Evolutionary conservation across 2,888 invertebrate species (phyloP).

Genomic region (Rhabditoides inermis): DNA sequence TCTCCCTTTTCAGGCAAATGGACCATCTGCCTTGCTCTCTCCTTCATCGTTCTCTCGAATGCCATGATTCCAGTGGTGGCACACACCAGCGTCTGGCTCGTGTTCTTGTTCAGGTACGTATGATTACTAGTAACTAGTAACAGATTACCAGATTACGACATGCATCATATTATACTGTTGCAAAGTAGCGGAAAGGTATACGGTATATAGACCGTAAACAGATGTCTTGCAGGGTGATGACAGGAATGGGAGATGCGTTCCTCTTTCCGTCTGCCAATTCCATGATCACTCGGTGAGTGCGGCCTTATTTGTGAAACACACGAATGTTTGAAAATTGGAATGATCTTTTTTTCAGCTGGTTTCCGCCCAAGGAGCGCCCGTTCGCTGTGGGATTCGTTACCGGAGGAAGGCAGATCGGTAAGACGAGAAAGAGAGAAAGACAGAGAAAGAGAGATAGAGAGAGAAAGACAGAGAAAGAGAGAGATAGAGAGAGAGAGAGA

Average conservation of each 20-base stretch:
- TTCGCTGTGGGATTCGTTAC: slow-evolving; percentile 50
- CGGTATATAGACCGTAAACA: too few species aligned
- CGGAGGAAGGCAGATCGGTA: slow-evolving; percentile 47
- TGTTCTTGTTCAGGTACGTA: slow-evolving; percentile 24
- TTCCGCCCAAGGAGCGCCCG: slow-evolving; percentile 48
- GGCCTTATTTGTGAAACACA: neutral
- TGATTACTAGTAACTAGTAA: slow-evolving; percentile 12
- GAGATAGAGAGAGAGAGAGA: neutral
- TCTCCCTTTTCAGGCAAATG: slow-evolving; percentile 34
- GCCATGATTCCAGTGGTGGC: slow-evolving; percentile 39
- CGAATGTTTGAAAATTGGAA: neutral
- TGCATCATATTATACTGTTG: too few species aligned
- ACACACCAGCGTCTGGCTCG: slow-evolving; percentile 32
- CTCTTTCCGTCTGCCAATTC: slow-evolving; percentile 40
- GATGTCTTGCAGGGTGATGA: slow-evolving; percentile 31
- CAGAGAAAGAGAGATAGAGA: neutral
- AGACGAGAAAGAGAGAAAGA: neutral
- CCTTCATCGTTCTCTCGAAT: slow-evolving; percentile 40
- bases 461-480: neutral
- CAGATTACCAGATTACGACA: neutral
- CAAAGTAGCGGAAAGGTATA: too few species aligned
- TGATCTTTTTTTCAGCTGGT: slow-evolving; percentile 25
- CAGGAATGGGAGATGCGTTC: slow-evolving; percentile 42
- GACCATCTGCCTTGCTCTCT: slow-evolving; percentile 37
- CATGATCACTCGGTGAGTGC: slow-evolving; percentile 32